Evolutionary conservation across 1,140 invertebrate genomes (phyloP).

Genomic region (Proales similis): DNA sequence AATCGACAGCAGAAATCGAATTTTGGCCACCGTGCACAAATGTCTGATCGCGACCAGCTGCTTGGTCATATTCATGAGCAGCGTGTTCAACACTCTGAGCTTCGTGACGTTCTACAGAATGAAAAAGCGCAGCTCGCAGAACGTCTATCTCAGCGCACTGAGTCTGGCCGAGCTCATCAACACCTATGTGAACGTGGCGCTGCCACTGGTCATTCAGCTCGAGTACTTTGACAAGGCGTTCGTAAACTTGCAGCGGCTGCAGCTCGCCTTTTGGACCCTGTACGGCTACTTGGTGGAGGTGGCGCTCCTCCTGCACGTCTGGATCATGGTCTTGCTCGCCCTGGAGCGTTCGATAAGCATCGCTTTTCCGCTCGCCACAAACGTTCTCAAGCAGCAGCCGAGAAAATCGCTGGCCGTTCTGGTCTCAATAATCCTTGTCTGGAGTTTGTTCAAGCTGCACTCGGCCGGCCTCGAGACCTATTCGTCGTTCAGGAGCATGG

Average conservation of each 20-base stretch:
- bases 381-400: background rate
- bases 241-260: background rate
- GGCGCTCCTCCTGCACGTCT: background rate
- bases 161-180: constrained; percentile 16
- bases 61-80: constrained; percentile 3
- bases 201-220: constrained; percentile 1
- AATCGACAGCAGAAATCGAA: no score
- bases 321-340: constrained; percentile 33
- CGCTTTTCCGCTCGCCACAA: constrained; percentile 10
- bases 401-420: background rate
- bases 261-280: no score
- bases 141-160: constrained; percentile 19
- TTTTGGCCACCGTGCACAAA: no score
- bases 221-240: background rate
- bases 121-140: constrained; percentile 35
- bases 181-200: constrained; percentile 18
- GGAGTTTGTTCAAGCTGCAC: constrained; percentile 28
- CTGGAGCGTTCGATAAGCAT: constrained; percentile 8
- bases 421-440: background rate
- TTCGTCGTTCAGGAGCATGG: constrained; percentile 11
- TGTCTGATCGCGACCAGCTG: background rate
- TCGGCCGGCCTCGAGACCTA: constrained; percentile 8
- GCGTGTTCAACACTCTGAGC: background rate
- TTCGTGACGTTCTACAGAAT: constrained; percentile 27
- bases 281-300: constrained; percentile 15